Evolutionary conservation across 2,888 invertebrate species (phyloP).

Genomic region (Eilema griseolum): DNA sequence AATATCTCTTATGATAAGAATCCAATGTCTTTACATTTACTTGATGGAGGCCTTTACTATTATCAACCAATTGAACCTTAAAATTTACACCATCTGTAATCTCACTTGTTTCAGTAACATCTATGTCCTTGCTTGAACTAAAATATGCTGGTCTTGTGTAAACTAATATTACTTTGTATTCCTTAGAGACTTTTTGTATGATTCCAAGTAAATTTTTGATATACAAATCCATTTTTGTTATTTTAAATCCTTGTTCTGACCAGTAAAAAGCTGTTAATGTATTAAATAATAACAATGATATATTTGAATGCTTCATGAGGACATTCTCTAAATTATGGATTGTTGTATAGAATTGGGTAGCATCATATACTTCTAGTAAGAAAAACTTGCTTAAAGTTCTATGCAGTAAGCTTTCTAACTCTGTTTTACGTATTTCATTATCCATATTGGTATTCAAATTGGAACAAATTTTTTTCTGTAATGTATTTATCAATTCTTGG

Average conservation of each 20-base stretch:
- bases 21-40: conserved; percentile 46
- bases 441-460: not conserved
- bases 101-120: conserved; percentile 61
- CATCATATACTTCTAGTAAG: conserved; percentile 74
- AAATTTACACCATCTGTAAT: conserved; percentile 67
- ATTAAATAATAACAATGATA: conserved; percentile 77
- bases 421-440: conserved; percentile 1
- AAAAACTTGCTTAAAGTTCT: conserved; percentile 62
- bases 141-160: conserved; percentile 86
- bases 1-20: conserved; percentile 40
- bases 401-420: conserved; percentile 40
- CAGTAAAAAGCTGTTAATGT: conserved; percentile 84
- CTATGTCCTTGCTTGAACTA: conserved; percentile 70
- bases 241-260: conserved; percentile 81
- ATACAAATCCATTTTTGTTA: conserved; percentile 83
- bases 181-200: conserved; percentile 79
- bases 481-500: conserved; percentile 51
- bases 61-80: conserved; percentile 66
- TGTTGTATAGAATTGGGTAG: conserved; percentile 74
- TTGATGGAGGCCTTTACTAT: conserved; percentile 32
- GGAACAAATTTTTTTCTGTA: conserved; percentile 47
- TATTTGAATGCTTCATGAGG: conserved; percentile 68
- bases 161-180: conserved; percentile 80
- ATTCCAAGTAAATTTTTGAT: conserved; percentile 73
- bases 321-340: conserved; percentile 78